phyloP scores from a whole-genome alignment of 2,797 vertebrate species.

The Eidolon dupreanum region DNA sequence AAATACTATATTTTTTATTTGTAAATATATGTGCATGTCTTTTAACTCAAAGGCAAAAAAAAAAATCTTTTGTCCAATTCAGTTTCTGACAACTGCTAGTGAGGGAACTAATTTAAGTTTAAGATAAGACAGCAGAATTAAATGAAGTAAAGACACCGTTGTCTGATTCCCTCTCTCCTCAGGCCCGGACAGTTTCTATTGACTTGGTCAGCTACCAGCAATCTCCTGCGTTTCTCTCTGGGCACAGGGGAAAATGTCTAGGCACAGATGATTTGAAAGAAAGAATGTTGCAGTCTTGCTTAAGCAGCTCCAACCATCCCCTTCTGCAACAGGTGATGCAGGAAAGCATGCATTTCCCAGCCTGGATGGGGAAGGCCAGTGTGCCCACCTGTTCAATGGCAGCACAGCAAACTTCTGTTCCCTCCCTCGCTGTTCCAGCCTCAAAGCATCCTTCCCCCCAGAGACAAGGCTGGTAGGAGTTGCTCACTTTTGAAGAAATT shows the following conservation, averaged over 20 bases:
- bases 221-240: not conserved
- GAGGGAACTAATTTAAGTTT: not conserved
- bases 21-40: not conserved
- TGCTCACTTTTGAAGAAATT: not conserved
- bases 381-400: not conserved
- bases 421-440: not conserved
- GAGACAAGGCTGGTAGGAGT: not conserved
- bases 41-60: not conserved
- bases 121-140: not conserved
- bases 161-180: not conserved
- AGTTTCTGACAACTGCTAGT: not conserved
- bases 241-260: not conserved
- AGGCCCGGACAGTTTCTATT: not conserved
- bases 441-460: not conserved
- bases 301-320: not conserved
- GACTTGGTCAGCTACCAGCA: not conserved
- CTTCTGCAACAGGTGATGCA: not conserved
- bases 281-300: not conserved
- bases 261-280: not conserved
- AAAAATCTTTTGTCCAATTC: not conserved
- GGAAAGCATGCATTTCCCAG: not conserved
- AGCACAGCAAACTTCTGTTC: not conserved
- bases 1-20: not conserved
- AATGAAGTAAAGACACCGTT: not conserved
- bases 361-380: rapidly evolving